phyloP scores from a whole-genome alignment of 2,888 invertebrate species.

The Eumerus sabulonum region DNA sequence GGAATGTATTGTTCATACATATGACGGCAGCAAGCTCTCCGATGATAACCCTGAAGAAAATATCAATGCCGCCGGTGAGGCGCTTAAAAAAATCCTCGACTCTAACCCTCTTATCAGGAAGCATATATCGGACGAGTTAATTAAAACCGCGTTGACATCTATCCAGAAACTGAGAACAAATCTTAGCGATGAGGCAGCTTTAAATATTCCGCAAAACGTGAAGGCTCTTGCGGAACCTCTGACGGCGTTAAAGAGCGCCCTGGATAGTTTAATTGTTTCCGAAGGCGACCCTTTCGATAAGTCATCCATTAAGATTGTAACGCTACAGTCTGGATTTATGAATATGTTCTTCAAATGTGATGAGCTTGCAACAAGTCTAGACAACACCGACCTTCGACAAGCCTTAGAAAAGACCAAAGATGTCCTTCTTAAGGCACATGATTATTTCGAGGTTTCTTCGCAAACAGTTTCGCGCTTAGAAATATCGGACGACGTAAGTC shows the following conservation, averaged over 20 bases:
- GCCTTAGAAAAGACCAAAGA: constrained; percentile 22
- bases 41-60: constrained; percentile 57
- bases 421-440: constrained; percentile 46
- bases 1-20: constrained; percentile 76
- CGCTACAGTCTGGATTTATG: constrained; percentile 75
- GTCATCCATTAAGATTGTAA: constrained; percentile 73
- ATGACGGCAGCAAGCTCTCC: constrained; percentile 70
- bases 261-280: constrained; percentile 28
- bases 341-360: constrained; percentile 74
- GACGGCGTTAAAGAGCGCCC: constrained; percentile 12
- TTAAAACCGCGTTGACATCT: constrained; percentile 28
- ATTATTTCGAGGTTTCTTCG: constrained; percentile 42
- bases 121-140: constrained; percentile 41
- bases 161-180: constrained; percentile 28
- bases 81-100: constrained; percentile 44
- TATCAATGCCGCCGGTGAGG: constrained; percentile 69
- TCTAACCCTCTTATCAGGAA: constrained; percentile 37
- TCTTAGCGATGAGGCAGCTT: constrained; percentile 71
- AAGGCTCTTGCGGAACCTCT: constrained; percentile 49
- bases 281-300: constrained; percentile 69
- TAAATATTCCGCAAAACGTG: constrained; percentile 72
- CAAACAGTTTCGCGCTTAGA: constrained; percentile 36
- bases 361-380: constrained; percentile 59
- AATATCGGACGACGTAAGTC: constrained; percentile 48
- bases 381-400: constrained; percentile 13